A percentile compares a stretch with the other conserved stretches of the same genome.
Evolutionary conservation across 2,888 invertebrate genomes (phyloP).

Genomic region (Ochropacha duplaris): DNA sequence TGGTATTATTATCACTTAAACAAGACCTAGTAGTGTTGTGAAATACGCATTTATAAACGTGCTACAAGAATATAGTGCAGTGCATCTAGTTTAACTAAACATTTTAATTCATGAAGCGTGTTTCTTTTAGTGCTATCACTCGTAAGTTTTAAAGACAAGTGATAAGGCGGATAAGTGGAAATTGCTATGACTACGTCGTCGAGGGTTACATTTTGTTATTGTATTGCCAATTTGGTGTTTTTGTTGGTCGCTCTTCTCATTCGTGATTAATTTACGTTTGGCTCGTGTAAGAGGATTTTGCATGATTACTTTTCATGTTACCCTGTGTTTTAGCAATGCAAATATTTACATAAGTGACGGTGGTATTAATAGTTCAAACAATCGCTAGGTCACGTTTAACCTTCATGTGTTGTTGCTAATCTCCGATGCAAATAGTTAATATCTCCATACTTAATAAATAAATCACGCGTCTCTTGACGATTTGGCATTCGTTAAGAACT

Average conservation of each 20-base stretch:
- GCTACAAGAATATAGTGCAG: constrained; percentile 21
- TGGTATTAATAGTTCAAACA: neutral
- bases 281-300: neutral
- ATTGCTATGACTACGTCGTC: constrained; percentile 67
- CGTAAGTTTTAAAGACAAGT: constrained; percentile 57
- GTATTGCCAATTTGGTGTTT: constrained; percentile 31
- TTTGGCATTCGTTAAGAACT: neutral
- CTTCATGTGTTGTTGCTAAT: constrained; percentile 14
- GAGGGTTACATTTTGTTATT: constrained; percentile 48
- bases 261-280: neutral
- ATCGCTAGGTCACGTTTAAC: constrained; percentile 1
- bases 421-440: constrained; percentile 19
- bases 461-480: neutral
- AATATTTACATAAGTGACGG: neutral
- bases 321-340: neutral
- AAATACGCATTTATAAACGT: constrained; percentile 16
- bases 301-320: neutral
- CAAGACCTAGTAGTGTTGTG: constrained; percentile 34
- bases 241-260: constrained; percentile 20
- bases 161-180: constrained; percentile 73
- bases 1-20: constrained; percentile 27
- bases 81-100: constrained; percentile 23
- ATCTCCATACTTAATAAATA: neutral
- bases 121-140: constrained; percentile 44
- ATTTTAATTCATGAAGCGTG: constrained; percentile 32